Evolutionary conservation across 2,113 vertebrate genomes (phyloP), one percentile per base, ranked within the genome.

Genomic region (Agelaius phoeniceus): DNA sequence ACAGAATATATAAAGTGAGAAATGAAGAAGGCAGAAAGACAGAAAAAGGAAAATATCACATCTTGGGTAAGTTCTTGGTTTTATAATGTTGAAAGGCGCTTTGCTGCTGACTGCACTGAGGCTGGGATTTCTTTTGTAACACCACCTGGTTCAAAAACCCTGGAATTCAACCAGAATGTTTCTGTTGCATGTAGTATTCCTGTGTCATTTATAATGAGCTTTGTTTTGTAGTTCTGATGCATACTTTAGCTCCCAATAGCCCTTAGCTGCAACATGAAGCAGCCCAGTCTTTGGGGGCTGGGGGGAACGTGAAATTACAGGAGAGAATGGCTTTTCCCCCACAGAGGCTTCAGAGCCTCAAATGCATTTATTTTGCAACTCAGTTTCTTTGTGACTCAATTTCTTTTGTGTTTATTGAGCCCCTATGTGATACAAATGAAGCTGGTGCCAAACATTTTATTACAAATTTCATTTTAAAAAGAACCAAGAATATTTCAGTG

Each of bases 1-100:
- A 67, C 78, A 82, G 87, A 95, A 94, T 90, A 91, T 90, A 93
- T 87, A 80, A 94, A 85, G 71, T 85, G 82, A 88, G 88, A 94
- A 96, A 96, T 93, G 71, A 79, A 83, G 71, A 62, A 85, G 78
- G 43, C 75, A 89, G 63, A 88, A 55, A 73, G 54, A 76, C 0
- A 3, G 68, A 55, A 71, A 90, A 66, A 65, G 41, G 78, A 87
- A 87, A 89, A 46, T 26, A 82, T 12, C 55, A 80, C 8, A 2
- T 52, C 63, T 14, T 77, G 78, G 27, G 12, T 44, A 39, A 88
- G 33, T 85, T 90, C 35, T 12, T 77, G 41, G 10, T 30, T 93
- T 59, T 83, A 1, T 59, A 63, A 83, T 2, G 11, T 44, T 69
- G 43, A 62, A 67, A 91, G 39, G 46, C 88, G n/a, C 92, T 92